A percentile compares a stretch with the other conserved stretches of the same genome.
These are phyloP conservation scores for Drosophila arizonae DNA, from an alignment of 1,140 invertebrate genomes.

Conservation along the genomic window DNA sequence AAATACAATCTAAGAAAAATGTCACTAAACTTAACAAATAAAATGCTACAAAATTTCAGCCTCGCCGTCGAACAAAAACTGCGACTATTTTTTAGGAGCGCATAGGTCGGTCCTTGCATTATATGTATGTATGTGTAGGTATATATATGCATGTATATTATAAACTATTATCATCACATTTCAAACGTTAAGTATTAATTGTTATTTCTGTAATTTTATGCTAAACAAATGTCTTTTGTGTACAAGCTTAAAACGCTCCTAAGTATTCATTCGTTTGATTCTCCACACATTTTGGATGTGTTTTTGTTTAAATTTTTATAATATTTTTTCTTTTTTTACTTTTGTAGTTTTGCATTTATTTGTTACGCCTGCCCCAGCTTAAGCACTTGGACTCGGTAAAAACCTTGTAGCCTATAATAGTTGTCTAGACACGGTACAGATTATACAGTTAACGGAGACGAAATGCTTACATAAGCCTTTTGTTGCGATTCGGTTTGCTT, in stretches of 20 bases:
- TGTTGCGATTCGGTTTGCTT: slow-evolving; percentile 6
- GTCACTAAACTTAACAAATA: slow-evolving; percentile 79
- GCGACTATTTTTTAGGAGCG: slow-evolving; percentile 60
- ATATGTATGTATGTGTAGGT: slow-evolving; percentile 35
- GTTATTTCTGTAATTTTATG: slow-evolving; percentile 64
- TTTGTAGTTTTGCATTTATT: slow-evolving; percentile 7
- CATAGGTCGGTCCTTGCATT: slow-evolving; percentile 54
- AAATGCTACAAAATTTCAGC: slow-evolving; percentile 78
- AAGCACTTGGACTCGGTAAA: slow-evolving; percentile 18
- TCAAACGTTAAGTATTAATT: slow-evolving; percentile 74
- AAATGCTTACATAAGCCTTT: slow-evolving; percentile 7
- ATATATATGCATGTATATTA: slow-evolving; percentile 66
- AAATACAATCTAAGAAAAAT: slow-evolving; percentile 64
- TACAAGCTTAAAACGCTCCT: slow-evolving; percentile 70
- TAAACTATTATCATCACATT: slow-evolving; percentile 80
- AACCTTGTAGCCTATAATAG: slow-evolving; percentile 24
- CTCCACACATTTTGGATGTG: slow-evolving; percentile 9
- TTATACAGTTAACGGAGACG: slow-evolving; percentile 1
- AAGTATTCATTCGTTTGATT: slow-evolving; percentile 51
- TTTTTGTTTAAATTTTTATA: background rate
- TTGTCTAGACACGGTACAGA: slow-evolving; percentile 12
- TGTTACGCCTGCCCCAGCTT: slow-evolving; percentile 5
- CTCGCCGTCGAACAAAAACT: slow-evolving; percentile 60
- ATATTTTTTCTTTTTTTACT: background rate
- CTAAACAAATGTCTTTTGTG: slow-evolving; percentile 77